Evolutionary conservation across 2,888 invertebrate species (phyloP).

Genomic region (Machimus rusticus): DNA sequence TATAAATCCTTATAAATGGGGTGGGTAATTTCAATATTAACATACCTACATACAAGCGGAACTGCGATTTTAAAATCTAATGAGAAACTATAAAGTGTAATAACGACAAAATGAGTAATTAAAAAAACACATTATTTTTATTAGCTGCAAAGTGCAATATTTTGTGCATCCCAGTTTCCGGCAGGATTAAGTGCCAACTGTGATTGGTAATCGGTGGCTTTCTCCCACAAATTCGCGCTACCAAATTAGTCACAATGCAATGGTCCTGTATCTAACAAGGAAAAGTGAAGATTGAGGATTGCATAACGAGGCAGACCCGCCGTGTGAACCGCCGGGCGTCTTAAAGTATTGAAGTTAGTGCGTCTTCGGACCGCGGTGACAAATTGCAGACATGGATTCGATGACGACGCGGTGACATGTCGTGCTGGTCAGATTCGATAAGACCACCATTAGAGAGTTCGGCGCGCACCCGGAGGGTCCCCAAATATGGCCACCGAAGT

Average conservation of each 20-base stretch:
- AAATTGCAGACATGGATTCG: constrained; percentile 33
- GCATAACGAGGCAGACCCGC: background rate
- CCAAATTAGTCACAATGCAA: background rate
- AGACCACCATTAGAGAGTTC: constrained; percentile 12
- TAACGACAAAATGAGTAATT: too few species aligned
- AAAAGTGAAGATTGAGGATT: background rate
- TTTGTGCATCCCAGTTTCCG: background rate
- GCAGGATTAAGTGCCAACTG: background rate
- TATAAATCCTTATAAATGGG: too few species aligned
- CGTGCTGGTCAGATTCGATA: constrained; percentile 40
- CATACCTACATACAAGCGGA: too few species aligned
- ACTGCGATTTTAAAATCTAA: too few species aligned
- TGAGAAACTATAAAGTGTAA: too few species aligned
- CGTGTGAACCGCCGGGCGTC: background rate
- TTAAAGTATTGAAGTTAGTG: background rate
- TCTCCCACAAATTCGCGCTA: background rate
- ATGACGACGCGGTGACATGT: constrained; percentile 31
- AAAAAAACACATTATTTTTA: background rate
- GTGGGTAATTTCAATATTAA: too few species aligned
- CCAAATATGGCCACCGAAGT: constrained; percentile 35
- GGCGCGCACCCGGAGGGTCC: background rate
- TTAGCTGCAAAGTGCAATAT: background rate
- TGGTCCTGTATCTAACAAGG: background rate
- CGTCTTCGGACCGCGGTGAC: constrained; percentile 21
- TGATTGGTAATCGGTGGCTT: background rate